A percentile compares a stretch with the other conserved stretches of the same genome.
phyloP scores from a whole-genome alignment of 2,888 invertebrate species.

The Calephelis perditalis region DNA sequence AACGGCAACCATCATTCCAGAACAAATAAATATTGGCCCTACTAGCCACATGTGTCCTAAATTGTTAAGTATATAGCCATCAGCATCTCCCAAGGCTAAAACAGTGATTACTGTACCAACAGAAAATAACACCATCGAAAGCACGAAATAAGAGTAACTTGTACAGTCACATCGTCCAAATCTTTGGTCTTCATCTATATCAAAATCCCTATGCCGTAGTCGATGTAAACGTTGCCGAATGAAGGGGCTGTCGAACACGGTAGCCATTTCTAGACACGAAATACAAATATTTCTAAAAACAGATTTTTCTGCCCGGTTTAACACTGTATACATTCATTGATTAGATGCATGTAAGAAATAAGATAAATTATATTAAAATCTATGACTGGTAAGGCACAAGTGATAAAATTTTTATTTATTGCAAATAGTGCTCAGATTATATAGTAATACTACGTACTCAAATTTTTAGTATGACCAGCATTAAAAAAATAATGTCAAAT shows the following conservation, averaged over 20 bases:
- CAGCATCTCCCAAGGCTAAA: slow-evolving; percentile 79
- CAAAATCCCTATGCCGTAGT: slow-evolving; percentile 76
- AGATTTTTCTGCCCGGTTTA: background rate
- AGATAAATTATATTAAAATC: background rate
- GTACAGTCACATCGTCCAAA: slow-evolving; percentile 82
- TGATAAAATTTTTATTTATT: background rate
- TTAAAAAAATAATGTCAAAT: background rate
- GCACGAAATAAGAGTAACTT: slow-evolving; percentile 80
- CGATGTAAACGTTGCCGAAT: slow-evolving; percentile 79
- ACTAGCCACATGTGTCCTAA: slow-evolving; percentile 84
- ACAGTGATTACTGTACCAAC: slow-evolving; percentile 82
- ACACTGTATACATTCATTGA: background rate
- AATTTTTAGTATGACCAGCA: background rate
- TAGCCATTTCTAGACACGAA: slow-evolving; percentile 70
- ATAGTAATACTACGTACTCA: background rate
- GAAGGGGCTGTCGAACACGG: slow-evolving; percentile 80
- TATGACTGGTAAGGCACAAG: slow-evolving; percentile 1
- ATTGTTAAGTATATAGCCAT: slow-evolving; percentile 78
- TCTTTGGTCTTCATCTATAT: slow-evolving; percentile 78
- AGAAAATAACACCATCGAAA: slow-evolving; percentile 80
- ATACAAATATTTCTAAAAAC: slow-evolving; percentile 7
- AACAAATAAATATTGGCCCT: slow-evolving; percentile 82
- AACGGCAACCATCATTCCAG: slow-evolving; percentile 83
- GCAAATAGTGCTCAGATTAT: background rate
- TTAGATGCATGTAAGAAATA: background rate